phyloP scores from a whole-genome alignment of 2,888 invertebrate genomes.

The Conus canariensis region DNA sequence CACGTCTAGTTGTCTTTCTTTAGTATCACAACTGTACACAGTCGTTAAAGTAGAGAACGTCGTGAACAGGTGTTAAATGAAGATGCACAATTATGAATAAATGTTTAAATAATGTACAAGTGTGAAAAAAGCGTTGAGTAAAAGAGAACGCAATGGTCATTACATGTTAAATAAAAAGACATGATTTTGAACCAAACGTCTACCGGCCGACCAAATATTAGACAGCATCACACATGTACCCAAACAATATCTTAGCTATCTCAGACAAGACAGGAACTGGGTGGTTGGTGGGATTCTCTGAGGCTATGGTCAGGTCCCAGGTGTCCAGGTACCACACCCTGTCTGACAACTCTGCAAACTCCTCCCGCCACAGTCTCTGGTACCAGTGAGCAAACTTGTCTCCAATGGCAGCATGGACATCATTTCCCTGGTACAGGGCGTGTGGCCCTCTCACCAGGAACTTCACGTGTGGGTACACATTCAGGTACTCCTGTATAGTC shows the following conservation, averaged over 20 bases:
- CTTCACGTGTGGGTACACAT: background rate
- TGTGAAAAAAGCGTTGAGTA: too few relatives aligned
- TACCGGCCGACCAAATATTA: background rate
- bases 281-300: background rate
- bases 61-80: too few relatives aligned
- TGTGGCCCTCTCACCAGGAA: background rate
- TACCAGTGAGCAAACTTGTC: background rate
- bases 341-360: background rate
- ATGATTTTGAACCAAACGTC: background rate
- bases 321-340: slow-evolving; percentile 15
- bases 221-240: background rate
- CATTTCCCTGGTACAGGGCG: background rate
- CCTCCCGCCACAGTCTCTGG: background rate
- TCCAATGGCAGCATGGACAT: background rate
- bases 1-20: too few relatives aligned
- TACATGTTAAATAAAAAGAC: too few relatives aligned
- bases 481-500: background rate
- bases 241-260: background rate
- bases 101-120: too few relatives aligned
- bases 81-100: too few relatives aligned
- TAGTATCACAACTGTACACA: too few relatives aligned
- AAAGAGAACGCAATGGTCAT: too few relatives aligned
- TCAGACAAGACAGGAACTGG: background rate
- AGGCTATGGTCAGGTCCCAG: background rate
- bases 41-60: too few relatives aligned